A percentile compares a stretch with the other conserved stretches of the same genome.
Evolutionary conservation across 2,888 invertebrate species (phyloP).

Genomic region (Pachymerium ferrugineum): DNA sequence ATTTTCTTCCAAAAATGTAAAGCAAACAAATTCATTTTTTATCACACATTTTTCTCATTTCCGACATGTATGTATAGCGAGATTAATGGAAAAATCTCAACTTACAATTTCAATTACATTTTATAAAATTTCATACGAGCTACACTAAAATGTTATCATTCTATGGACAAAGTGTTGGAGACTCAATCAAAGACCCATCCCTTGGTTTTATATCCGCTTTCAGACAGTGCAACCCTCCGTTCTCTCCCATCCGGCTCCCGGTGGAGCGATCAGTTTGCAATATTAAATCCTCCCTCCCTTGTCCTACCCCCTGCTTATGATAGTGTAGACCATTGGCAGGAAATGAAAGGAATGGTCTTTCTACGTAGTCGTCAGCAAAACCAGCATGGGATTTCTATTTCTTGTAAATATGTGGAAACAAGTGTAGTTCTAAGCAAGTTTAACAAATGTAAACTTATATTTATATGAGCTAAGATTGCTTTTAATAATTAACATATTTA

Average conservation of each 20-base stretch:
- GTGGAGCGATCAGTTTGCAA: constrained; percentile 20
- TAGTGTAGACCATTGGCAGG: background rate
- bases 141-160: too few species aligned
- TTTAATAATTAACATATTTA: too few species aligned
- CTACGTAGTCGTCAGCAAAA: background rate
- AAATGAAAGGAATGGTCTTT: constrained; percentile 6
- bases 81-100: too few species aligned
- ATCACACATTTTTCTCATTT: too few species aligned
- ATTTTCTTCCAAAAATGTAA: too few species aligned
- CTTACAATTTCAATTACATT: too few species aligned
- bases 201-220: too few species aligned
- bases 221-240: background rate
- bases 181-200: constrained; percentile 20
- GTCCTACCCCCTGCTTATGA: background rate
- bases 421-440: background rate
- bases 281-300: background rate
- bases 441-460: too few species aligned
- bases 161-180: background rate
- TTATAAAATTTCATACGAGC: too few species aligned
- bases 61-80: too few species aligned
- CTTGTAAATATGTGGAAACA: background rate
- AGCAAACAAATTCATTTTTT: too few species aligned
- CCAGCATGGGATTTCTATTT: constrained; percentile 16
- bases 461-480: too few species aligned
- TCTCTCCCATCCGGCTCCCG: background rate